Evolutionary conservation across 1,140 invertebrate species (phyloP).

Genomic region (Belonocnema kinseyi): DNA sequence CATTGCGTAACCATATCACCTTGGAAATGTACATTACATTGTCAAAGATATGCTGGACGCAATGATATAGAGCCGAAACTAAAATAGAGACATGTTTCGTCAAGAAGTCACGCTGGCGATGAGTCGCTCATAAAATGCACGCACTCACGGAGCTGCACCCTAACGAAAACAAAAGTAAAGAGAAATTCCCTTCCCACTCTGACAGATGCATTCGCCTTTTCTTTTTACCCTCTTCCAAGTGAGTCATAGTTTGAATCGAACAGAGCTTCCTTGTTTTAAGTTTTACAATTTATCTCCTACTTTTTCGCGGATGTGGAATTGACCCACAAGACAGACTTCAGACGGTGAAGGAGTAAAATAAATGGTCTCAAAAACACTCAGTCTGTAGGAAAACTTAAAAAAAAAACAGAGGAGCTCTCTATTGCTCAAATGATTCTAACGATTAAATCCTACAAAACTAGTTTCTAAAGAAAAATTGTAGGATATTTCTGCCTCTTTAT

Average conservation of each 20-base stretch:
- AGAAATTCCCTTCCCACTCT: slow-evolving; percentile 18
- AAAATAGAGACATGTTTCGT: slow-evolving; percentile 5
- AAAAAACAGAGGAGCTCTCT: background rate
- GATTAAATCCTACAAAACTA: too few relatives aligned
- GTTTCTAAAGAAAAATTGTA: too few relatives aligned
- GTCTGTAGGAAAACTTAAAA: background rate
- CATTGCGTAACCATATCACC: background rate
- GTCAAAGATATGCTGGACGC: too few relatives aligned
- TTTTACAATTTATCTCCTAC: slow-evolving; percentile 18
- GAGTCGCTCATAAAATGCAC: slow-evolving; percentile 29
- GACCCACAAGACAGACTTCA: background rate
- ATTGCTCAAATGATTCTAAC: too few relatives aligned
- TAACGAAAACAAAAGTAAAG: slow-evolving; percentile 27
- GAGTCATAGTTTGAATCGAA: slow-evolving; percentile 10
- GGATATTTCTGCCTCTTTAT: too few relatives aligned
- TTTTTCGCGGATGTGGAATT: slow-evolving; percentile 26
- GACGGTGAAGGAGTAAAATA: slow-evolving; percentile 4
- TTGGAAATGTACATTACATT: too few relatives aligned
- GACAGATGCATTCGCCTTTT: slow-evolving; percentile 6
- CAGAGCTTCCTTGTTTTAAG: slow-evolving; percentile 12
- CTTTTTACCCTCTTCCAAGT: slow-evolving; percentile 6
- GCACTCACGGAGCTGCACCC: slow-evolving; percentile 15
- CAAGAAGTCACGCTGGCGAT: slow-evolving; percentile 23
- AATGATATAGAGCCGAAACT: background rate
- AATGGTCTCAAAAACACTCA: background rate